phyloP scores from a whole-genome alignment of 2,888 invertebrate genomes.

The Panopea generosa region DNA sequence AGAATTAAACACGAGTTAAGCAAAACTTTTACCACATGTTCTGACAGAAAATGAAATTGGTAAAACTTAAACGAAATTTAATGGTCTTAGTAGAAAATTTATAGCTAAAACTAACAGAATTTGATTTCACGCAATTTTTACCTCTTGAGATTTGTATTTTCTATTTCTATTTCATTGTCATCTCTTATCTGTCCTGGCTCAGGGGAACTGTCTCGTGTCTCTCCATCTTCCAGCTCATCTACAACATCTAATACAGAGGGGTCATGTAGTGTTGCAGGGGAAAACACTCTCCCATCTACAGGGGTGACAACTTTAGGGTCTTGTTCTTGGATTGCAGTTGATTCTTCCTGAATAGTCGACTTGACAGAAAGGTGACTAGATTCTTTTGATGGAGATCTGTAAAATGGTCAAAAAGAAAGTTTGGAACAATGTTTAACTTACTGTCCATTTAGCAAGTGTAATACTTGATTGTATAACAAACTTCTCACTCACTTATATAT shows the following conservation, averaged over 20 bases:
- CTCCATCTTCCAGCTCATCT: constrained; percentile 44
- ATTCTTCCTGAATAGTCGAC: constrained; percentile 6
- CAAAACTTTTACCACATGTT: too few relatives aligned
- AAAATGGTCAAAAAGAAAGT: constrained; percentile 1
- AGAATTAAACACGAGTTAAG: too few relatives aligned
- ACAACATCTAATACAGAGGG: too few relatives aligned
- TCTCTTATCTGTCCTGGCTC: constrained; percentile 33
- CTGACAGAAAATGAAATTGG: too few relatives aligned
- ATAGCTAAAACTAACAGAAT: too few relatives aligned
- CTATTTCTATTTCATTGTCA: constrained; percentile 5
- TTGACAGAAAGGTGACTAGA: constrained; percentile 20
- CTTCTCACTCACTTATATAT: too few relatives aligned
- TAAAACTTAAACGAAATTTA: too few relatives aligned
- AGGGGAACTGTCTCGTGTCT: constrained; percentile 47
- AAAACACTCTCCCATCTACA: constrained; percentile 29
- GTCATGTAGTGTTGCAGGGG: constrained; percentile 30
- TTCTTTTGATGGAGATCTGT: constrained; percentile 37
- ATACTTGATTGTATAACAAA: too few relatives aligned
- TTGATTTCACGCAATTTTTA: too few relatives aligned
- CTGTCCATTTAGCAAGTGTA: neutral
- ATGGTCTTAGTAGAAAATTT: too few relatives aligned
- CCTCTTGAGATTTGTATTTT: constrained; percentile 1
- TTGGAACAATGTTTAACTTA: neutral
- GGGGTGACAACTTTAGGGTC: constrained; percentile 1
- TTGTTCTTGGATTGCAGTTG: neutral